phyloP scores from a whole-genome alignment of 2,113 vertebrate species.

The Paradisaea rubra region DNA sequence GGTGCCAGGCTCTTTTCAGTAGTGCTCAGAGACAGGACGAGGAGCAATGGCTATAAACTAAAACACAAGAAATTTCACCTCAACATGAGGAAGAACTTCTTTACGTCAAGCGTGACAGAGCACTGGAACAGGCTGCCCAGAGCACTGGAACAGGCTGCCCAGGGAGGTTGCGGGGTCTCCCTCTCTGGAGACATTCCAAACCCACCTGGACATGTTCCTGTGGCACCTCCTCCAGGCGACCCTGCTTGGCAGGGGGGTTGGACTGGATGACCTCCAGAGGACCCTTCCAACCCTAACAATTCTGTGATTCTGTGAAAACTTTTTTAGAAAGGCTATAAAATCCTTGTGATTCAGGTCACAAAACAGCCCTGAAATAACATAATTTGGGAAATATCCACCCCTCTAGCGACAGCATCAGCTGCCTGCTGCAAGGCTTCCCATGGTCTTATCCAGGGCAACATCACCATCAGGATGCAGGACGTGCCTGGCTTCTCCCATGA shows the following conservation, averaged over 20 bases:
- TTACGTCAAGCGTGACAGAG: rapidly evolving
- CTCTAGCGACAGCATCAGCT: not conserved
- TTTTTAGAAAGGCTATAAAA: not conserved
- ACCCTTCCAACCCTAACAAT: not conserved
- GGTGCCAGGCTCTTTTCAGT: not conserved
- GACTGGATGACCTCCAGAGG: not conserved
- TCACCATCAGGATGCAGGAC: not conserved
- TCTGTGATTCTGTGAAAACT: not conserved
- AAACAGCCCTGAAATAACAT: not conserved
- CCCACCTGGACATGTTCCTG: rapidly evolving
- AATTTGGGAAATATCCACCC: not conserved
- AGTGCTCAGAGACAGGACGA: not conserved
- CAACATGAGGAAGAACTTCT: not conserved
- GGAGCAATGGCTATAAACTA: not conserved
- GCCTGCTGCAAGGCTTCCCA: not conserved
- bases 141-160: not conserved
- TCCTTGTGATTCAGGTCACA: not conserved
- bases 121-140: not conserved
- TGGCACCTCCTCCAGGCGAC: not conserved
- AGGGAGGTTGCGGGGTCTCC: not conserved
- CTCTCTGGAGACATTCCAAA: not conserved
- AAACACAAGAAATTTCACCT: not conserved
- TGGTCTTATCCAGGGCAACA: not conserved
- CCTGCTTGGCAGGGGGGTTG: not conserved
- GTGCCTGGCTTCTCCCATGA: not conserved